These are phyloP conservation scores for Gallinago jamesoni DNA, from an alignment of 2,113 vertebrate species.

Conservation along the genomic window DNA sequence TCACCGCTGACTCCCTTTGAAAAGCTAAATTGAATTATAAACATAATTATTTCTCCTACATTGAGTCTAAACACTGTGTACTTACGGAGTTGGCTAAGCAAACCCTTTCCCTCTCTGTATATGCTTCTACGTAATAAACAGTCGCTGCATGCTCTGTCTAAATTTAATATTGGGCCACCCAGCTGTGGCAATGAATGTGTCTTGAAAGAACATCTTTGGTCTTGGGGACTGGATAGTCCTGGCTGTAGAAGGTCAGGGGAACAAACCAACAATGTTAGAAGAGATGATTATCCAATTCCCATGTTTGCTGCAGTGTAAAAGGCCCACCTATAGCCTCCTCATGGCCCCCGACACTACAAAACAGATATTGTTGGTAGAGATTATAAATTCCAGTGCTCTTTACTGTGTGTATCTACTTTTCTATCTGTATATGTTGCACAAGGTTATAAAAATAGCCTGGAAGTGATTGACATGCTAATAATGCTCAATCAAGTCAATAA, in stretches of 20 bases:
- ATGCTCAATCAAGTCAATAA: slow-evolving; percentile 55
- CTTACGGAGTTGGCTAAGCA: neutral
- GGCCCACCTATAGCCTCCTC: neutral
- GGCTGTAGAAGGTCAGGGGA: neutral
- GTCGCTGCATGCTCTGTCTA: neutral
- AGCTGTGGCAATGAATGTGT: neutral
- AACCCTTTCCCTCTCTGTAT: neutral
- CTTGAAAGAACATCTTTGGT: neutral
- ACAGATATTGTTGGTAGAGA: slow-evolving; percentile 55
- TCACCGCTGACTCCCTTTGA: neutral
- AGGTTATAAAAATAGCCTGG: slow-evolving; percentile 79
- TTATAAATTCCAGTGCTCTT: slow-evolving; percentile 65
- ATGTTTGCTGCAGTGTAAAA: neutral
- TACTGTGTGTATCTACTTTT: slow-evolving; percentile 62
- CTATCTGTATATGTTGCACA: slow-evolving; percentile 77
- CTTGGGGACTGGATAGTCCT: neutral
- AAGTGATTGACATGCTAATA: slow-evolving; percentile 74
- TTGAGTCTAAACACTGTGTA: neutral
- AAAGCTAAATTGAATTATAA: neutral
- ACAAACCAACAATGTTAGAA: neutral
- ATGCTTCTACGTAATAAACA: neutral
- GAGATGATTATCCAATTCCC: neutral
- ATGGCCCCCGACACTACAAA: neutral
- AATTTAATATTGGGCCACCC: too few relatives aligned
- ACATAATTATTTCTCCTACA: neutral